Percentiles rank a stretch among this genome's conserved stretches.
phyloP scores from a whole-genome alignment of 2,888 invertebrate genomes.

The Thymelicus acteon region DNA sequence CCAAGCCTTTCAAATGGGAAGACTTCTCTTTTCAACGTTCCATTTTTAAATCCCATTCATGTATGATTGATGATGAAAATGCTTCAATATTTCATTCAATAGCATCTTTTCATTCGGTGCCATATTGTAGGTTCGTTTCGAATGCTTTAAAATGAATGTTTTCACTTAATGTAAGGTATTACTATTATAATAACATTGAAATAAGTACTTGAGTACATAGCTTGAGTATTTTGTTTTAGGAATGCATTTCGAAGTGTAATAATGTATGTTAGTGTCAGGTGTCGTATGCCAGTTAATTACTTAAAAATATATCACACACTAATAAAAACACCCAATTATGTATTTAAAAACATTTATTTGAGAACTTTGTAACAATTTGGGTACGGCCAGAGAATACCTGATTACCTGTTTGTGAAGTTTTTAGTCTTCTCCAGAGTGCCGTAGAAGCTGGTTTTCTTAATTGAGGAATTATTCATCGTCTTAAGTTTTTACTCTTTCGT shows the following conservation, averaged over 20 bases:
- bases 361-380: background rate
- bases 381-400: too few species aligned
- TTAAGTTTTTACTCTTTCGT: too few species aligned
- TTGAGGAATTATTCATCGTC: slow-evolving; percentile 9
- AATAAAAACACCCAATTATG: too few species aligned
- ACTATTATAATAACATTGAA: background rate
- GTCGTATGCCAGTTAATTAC: too few species aligned
- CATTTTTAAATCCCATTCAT: slow-evolving; percentile 32
- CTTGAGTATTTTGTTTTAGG: too few species aligned
- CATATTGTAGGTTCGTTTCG: slow-evolving; percentile 22
- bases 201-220: background rate
- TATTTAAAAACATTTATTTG: background rate
- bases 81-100: slow-evolving; percentile 33
- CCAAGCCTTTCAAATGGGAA: slow-evolving; percentile 28
- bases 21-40: slow-evolving; percentile 17
- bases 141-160: slow-evolving; percentile 19
- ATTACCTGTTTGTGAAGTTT: background rate
- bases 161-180: slow-evolving; percentile 7
- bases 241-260: background rate
- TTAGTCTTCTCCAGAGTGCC: background rate
- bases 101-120: slow-evolving; percentile 32
- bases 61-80: slow-evolving; percentile 36
- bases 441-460: slow-evolving; percentile 9
- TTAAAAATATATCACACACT: too few species aligned
- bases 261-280: too few species aligned